A percentile compares a stretch with the other conserved stretches of the same genome.
Evolutionary conservation across 2,113 vertebrate genomes (phyloP).

Genomic region (Albula goreensis): DNA sequence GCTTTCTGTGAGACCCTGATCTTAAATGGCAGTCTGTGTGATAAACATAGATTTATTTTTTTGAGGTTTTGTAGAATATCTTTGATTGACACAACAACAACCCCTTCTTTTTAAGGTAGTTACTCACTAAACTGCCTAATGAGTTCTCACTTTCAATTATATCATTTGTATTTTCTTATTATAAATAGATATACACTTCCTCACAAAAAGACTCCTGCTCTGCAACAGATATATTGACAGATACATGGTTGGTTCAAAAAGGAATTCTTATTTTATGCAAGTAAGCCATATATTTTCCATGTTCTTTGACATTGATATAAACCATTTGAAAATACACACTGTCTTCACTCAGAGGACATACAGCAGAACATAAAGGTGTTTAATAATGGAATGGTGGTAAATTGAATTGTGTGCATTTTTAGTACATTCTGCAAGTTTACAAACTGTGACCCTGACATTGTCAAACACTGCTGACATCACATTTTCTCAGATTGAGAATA

Average conservation of each 20-base stretch:
- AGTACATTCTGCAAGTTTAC: too few species aligned
- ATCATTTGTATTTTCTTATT: neutral
- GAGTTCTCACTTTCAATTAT: neutral
- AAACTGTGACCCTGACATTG: too few species aligned
- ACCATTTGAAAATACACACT: neutral
- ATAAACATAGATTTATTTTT: neutral
- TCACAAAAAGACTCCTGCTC: neutral
- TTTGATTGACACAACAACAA: neutral
- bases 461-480: too few species aligned
- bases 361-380: neutral
- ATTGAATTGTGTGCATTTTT: too few species aligned
- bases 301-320: neutral
- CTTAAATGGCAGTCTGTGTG: neutral
- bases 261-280: neutral
- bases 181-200: neutral
- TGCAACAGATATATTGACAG: neutral
- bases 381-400: too few species aligned
- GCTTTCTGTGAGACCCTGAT: neutral
- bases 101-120: neutral
- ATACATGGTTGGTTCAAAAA: neutral
- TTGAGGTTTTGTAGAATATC: neutral
- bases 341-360: neutral
- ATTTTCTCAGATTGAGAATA: too few species aligned
- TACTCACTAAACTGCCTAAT: neutral
- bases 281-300: neutral